Evolutionary conservation across 2,888 invertebrate genomes (phyloP).

Genomic region (Unio delphinus): DNA sequence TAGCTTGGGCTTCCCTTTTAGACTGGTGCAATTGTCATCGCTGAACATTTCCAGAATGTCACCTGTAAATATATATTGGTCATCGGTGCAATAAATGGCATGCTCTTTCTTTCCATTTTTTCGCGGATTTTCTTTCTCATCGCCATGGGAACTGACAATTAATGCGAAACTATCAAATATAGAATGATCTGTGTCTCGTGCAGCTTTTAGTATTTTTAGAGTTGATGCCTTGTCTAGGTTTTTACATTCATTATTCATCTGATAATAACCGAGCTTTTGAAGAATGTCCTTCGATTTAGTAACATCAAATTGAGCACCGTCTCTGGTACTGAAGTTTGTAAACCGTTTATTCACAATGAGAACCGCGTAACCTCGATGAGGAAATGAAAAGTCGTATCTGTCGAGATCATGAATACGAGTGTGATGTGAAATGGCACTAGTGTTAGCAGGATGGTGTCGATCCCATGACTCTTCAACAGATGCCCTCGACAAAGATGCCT

Average conservation of each 20-base stretch:
- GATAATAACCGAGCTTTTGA: slow-evolving; percentile 6
- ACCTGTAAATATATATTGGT: slow-evolving; percentile 9
- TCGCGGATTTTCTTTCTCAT: slow-evolving; percentile 4
- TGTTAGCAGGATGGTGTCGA: no score
- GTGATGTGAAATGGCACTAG: no score
- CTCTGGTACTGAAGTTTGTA: not conserved
- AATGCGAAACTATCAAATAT: slow-evolving; percentile 10
- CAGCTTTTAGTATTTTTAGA: not conserved
- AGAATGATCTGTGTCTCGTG: slow-evolving; percentile 7
- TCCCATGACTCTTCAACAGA: no score
- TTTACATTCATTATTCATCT: slow-evolving; percentile 1
- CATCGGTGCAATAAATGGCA: slow-evolving; percentile 10
- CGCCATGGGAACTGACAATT: slow-evolving; percentile 13
- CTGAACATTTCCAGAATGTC: slow-evolving; percentile 12
- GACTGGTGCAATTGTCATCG: slow-evolving; percentile 11
- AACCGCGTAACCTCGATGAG: slow-evolving; percentile 7
- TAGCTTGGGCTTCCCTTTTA: slow-evolving; percentile 13
- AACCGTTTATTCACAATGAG: slow-evolving; percentile 10
- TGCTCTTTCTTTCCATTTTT: slow-evolving; percentile 4
- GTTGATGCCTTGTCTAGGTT: slow-evolving; percentile 3
- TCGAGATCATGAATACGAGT: no score
- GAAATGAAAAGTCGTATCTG: not conserved
- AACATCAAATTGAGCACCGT: slow-evolving; percentile 7
- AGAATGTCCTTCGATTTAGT: slow-evolving; percentile 4
- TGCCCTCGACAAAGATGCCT: no score